phyloP scores from a whole-genome alignment of 1,140 invertebrate genomes.

The Odontomachus brunneus region DNA sequence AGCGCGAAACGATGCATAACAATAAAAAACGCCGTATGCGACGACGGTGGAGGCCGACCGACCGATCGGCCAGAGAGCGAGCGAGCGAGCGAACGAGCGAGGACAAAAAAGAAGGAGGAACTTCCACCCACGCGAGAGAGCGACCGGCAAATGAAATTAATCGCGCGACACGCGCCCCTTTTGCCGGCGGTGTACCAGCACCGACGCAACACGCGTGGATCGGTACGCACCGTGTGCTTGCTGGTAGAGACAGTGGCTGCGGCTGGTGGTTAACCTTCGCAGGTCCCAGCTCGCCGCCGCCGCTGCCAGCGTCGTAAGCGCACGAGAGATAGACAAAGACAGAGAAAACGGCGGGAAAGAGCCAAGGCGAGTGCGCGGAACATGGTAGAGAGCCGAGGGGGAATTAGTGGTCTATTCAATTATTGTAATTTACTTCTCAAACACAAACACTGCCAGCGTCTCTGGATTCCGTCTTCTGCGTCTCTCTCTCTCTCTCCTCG shows the following conservation, averaged over 20 bases:
- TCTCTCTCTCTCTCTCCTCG: conserved; percentile 9
- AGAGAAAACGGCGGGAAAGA: conserved; percentile 48
- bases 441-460: conserved; percentile 78
- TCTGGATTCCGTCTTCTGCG: background rate
- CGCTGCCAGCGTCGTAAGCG: conserved; percentile 6
- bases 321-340: conserved; percentile 39
- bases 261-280: conserved; percentile 65
- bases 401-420: conserved; percentile 85
- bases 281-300: conserved; percentile 3
- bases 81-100: conserved; percentile 23
- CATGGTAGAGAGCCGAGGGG: conserved; percentile 64
- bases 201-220: conserved; percentile 43
- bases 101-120: conserved; percentile 19
- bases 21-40: conserved; percentile 27
- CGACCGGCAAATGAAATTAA: conserved; percentile 65
- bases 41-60: background rate
- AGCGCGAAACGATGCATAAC: conserved; percentile 32
- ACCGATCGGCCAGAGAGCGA: background rate
- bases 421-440: conserved; percentile 85
- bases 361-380: conserved; percentile 20
- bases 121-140: conserved; percentile 28
- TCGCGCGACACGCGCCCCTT: conserved; percentile 62
- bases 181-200: conserved; percentile 55
- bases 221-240: conserved; percentile 35
- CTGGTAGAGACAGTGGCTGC: conserved; percentile 49